Evolutionary conservation across 2,797 vertebrate species (phyloP).

Genomic region (Cyclura pinguis): DNA sequence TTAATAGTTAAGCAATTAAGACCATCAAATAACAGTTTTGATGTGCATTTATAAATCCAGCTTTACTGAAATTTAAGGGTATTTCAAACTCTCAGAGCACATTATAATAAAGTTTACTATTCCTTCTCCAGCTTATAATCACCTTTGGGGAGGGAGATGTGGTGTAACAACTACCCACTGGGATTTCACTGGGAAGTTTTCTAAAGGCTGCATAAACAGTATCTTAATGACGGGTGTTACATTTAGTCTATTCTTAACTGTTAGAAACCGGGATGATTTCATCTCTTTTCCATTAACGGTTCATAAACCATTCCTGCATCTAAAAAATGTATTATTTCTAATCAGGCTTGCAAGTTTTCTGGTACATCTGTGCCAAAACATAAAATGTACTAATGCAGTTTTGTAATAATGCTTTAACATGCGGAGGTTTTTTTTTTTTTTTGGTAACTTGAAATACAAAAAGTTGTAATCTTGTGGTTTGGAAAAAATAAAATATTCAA

Average conservation of each 20-base stretch:
- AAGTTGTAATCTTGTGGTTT: constrained; percentile 69
- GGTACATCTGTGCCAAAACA: background rate
- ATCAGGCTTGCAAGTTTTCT: background rate
- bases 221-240: fast-evolving
- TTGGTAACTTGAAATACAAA: constrained; percentile 53
- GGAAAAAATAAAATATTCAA: constrained; percentile 59
- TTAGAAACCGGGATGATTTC: background rate
- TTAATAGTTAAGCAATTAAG: background rate
- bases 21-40: background rate
- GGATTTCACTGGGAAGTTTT: background rate
- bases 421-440: background rate
- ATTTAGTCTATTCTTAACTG: background rate
- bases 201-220: background rate
- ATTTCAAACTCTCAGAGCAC: background rate
- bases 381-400: constrained; percentile 39
- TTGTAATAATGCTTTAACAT: constrained; percentile 63
- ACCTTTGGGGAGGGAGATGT: background rate
- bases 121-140: background rate
- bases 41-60: too few relatives aligned
- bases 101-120: background rate
- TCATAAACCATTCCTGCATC: constrained; percentile 36
- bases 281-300: background rate
- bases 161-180: background rate
- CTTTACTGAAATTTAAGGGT: background rate
- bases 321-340: constrained; percentile 40